Base-by-base conservation (phyloP, 2,113 vertebrate species). In the Xyrauchen texanus region DNA sequence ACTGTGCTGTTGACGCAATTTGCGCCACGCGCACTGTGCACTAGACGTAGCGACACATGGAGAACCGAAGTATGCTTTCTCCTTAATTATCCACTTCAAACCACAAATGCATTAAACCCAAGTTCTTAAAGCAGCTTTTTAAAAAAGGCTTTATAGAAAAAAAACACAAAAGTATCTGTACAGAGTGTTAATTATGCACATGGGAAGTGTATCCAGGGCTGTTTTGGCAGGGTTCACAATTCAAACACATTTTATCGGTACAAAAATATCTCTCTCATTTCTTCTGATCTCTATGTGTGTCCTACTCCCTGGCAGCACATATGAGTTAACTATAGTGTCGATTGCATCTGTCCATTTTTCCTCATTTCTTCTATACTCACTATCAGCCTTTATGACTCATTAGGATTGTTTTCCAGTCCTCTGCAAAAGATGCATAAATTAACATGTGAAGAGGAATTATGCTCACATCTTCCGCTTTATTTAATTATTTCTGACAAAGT, bases 401-500 rank as follows among this genome's bases (percentile, higher is more conserved):
- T 90, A 89, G 84, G 85, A 87, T 88, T 86, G 87, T 86, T 84
- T 52, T 84, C 55, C 58, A 42, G 34, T 80, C 81, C 81, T 86
- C 78, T 83, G 80, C 21, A 68, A 68, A 70, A 76, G 13, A 77
- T 68, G 80, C 86, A 85, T 89, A 86, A 85, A 90, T 91, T 87
- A 89, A 83, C 80, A 64, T 47, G 58, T 65, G 71, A 82, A 87
- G 83, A 79, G 76, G 78, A 75, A 82, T 10, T 76, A 75, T 21
- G 51, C 79, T 86, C 83, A 73, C 85, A 82, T 74, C 77, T 87
- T 88, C 87, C 67, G 73, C 76, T 63, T 82, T 65, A 66, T 88
- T 89, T 88, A 76, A 88, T 90, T 89, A 88, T 89, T 90, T 88
- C 84, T 83, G 77, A 77, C 77, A 81, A 91, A 83, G 81, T 85